Percentiles rank a stretch among this genome's conserved stretches.
Evolutionary conservation across 2,888 invertebrate species (phyloP).

Genomic region (Ochropleura leucogaster): DNA sequence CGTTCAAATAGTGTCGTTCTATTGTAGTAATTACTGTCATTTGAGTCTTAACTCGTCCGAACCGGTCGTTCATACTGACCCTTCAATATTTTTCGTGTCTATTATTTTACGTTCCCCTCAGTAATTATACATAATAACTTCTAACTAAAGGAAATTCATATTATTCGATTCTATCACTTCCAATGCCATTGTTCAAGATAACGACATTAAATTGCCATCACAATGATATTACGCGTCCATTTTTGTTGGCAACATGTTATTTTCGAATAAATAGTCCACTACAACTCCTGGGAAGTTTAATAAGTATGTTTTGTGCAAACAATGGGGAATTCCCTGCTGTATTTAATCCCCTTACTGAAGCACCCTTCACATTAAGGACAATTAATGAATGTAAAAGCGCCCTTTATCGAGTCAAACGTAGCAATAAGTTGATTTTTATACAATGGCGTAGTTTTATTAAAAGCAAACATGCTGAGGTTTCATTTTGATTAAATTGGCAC

Average conservation of each 20-base stretch:
- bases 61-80: conserved; percentile 9
- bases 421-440: conserved; percentile 84
- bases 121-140: conserved; percentile 30
- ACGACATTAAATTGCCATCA: conserved; percentile 61
- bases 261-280: conserved; percentile 63
- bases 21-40: conserved; percentile 8
- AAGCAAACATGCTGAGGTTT: conserved; percentile 77
- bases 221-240: conserved; percentile 57
- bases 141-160: conserved; percentile 41
- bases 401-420: conserved; percentile 85
- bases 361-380: conserved; percentile 85
- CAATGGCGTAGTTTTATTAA: conserved; percentile 82
- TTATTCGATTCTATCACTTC: conserved; percentile 56
- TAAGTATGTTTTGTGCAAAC: conserved; percentile 86
- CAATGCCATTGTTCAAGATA: conserved; percentile 54
- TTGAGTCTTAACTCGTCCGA: neutral
- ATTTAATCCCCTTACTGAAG: conserved; percentile 79
- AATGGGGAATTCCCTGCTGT: conserved; percentile 80
- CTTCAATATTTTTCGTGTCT: conserved; percentile 9
- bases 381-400: conserved; percentile 88
- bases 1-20: neutral
- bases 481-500: conserved; percentile 66
- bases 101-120: conserved; percentile 30
- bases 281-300: conserved; percentile 81
- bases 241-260: conserved; percentile 65